Evolutionary conservation across 2,113 vertebrate species (phyloP), one percentile per base, ranked within the genome.

Genomic region (Circaetus cinerascens): DNA sequence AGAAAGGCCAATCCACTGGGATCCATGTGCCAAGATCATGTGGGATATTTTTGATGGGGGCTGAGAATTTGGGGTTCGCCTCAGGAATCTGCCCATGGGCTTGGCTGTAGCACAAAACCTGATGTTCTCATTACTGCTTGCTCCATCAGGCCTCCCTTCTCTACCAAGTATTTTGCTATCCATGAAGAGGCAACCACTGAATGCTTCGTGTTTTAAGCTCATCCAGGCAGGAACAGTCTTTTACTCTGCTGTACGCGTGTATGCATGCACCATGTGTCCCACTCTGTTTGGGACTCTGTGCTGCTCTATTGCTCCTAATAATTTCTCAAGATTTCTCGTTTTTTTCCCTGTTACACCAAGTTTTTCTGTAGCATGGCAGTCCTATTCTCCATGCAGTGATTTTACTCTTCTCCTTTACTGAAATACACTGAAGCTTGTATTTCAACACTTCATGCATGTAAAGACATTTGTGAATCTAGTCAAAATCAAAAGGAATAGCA

Each of bases 241-340:
- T 25, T 38, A 0, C 13, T 67, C 21, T 22, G 7, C 18, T 68
- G 9, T 19, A 10, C 48, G 15, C 5, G 0, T 69, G 43, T 56
- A 5, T 20, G 14, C 11, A 16, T 32, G 13, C 15, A 34, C 12
- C 5, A 7, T 22, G 6, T 34, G 41, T 73, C 75, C 38, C 36
- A 36, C 10, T 13, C 22, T 3, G 1, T 45, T 34, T 45, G 41
- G 50, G 12, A 60, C 29, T 80, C 46, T 46, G 11, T 40, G 22
- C 34, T 86, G 40, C n/a, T 46, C 32, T 74, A 0, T 63, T 86
- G 8, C 38, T 81, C 13, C 18, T 72, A 46, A 46, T 60, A 79
- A 79, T 75, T 93, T 68, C 25, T 78, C 23, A 36, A 23, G 7
- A 55, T 77, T 94, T 81, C 62, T 90, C 25, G 1, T 15, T 60